Evolutionary conservation across 1,140 invertebrate genomes (phyloP).

Genomic region (Pemphigus obesinymphae): DNA sequence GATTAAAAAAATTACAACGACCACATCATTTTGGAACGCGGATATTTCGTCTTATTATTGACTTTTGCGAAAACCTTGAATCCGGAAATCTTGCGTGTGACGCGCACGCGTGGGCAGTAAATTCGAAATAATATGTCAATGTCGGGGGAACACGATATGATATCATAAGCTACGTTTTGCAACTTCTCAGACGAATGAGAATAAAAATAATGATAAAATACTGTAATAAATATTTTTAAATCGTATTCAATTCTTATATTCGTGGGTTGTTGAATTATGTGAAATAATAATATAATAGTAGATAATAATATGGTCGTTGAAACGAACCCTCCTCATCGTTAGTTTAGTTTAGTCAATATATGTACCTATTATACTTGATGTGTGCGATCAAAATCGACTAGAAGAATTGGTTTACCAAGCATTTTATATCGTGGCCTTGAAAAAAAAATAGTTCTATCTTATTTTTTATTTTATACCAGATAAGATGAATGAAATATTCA

Average conservation of each 20-base stretch:
- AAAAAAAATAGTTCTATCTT: too few species aligned
- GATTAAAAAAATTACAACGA: too few species aligned
- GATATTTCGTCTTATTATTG: too few species aligned
- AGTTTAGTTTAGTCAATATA: too few species aligned
- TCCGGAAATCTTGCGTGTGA: not conserved
- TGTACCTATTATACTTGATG: too few species aligned
- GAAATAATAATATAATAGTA: not conserved
- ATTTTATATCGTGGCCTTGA: too few species aligned
- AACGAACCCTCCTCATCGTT: not conserved
- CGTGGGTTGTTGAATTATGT: not conserved
- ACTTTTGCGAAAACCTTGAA: not conserved
- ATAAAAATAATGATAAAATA: not conserved
- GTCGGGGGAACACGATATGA: not conserved
- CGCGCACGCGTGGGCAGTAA: not conserved
- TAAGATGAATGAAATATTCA: too few species aligned
- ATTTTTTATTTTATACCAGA: too few species aligned
- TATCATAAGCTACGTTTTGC: not conserved
- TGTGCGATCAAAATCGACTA: too few species aligned
- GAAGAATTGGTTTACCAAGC: too few species aligned
- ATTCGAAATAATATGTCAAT: not conserved
- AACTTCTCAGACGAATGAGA: slow-evolving; percentile 2
- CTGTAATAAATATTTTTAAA: not conserved
- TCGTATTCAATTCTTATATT: not conserved
- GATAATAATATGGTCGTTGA: not conserved
- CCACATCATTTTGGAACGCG: too few species aligned